phyloP scores from a whole-genome alignment of 2,113 vertebrate genomes.

The Podarcis cretensis region DNA sequence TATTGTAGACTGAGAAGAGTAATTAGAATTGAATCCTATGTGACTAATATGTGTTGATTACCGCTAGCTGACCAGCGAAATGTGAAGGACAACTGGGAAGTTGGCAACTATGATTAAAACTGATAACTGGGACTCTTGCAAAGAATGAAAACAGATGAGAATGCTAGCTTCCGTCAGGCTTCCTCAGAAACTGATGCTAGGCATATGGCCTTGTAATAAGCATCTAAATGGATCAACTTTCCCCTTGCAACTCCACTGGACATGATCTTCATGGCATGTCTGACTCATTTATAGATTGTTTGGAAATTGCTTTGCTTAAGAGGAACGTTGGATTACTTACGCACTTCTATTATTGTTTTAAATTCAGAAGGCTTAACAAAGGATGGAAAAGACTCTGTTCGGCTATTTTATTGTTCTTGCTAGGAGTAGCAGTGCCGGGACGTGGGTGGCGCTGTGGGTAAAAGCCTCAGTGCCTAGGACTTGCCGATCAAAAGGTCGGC shows the following conservation, averaged over 20 bases:
- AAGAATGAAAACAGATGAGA: slow-evolving; percentile 28
- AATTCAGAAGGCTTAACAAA: background rate
- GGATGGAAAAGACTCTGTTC: background rate
- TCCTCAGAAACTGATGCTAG: background rate
- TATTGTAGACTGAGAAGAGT: slow-evolving; percentile 49
- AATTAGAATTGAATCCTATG: slow-evolving; percentile 65
- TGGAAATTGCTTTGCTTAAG: background rate
- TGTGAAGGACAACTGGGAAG: slow-evolving; percentile 82
- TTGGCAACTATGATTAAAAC: slow-evolving; percentile 69
- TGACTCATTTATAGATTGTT: background rate
- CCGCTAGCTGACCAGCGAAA: slow-evolving; percentile 76
- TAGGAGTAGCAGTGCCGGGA: background rate
- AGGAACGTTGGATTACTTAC: background rate
- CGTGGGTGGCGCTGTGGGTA: too few relatives aligned
- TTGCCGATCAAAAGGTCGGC: too few relatives aligned
- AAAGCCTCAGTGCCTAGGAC: too few relatives aligned
- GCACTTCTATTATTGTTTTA: background rate
- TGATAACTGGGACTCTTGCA: slow-evolving; percentile 29
- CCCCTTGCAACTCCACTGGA: background rate
- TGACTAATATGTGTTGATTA: slow-evolving; percentile 69
- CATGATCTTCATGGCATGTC: background rate
- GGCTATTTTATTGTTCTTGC: background rate
- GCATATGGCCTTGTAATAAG: slow-evolving; percentile 18
- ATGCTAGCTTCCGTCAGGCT: slow-evolving; percentile 24
- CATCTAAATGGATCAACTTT: slow-evolving; percentile 2